phyloP scores from a whole-genome alignment of 92 coral and sea anemone genomes.

The Phenganax stokvisi region DNA sequence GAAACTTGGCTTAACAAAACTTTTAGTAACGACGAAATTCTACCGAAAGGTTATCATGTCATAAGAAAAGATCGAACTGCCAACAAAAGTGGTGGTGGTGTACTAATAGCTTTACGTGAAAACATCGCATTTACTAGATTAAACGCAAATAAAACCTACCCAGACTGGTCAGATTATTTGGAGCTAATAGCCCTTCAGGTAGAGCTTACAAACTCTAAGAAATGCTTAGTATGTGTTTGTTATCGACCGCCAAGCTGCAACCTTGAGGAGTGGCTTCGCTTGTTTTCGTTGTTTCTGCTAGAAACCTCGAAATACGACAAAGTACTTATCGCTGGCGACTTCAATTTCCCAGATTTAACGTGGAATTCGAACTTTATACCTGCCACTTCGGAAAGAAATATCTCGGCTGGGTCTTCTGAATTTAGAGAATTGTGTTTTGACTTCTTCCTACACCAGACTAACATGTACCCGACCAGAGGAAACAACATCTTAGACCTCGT shows the following conservation, averaged over 20 bases:
- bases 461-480: conserved; percentile 42
- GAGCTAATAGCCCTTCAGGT: conserved; percentile 37
- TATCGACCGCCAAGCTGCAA: conserved; percentile 39
- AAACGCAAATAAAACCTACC: not conserved
- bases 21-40: conserved; percentile 32
- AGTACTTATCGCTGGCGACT: conserved; percentile 33
- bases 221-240: conserved; percentile 32
- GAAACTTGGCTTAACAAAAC: conserved; percentile 49
- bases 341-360: conserved; percentile 8
- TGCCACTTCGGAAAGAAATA: not conserved
- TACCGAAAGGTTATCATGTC: conserved; percentile 47
- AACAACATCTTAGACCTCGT: conserved; percentile 48
- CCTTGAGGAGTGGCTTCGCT: conserved; percentile 18
- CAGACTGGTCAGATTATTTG: conserved; percentile 29
- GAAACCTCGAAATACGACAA: conserved; percentile 37
- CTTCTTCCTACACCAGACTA: conserved; percentile 43
- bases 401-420: conserved; percentile 13
- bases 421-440: conserved; percentile 41
- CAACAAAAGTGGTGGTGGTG: conserved; percentile 49
- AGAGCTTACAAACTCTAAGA: conserved; percentile 21
- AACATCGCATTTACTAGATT: conserved; percentile 17
- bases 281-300: conserved; percentile 45
- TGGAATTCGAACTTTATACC: conserved; percentile 19
- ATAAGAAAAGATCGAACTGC: conserved; percentile 46
- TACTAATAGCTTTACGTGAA: conserved; percentile 33